Conservation (phyloP, 2,797 vertebrate genomes). For the Triplophysa yarkandensis region DNA sequence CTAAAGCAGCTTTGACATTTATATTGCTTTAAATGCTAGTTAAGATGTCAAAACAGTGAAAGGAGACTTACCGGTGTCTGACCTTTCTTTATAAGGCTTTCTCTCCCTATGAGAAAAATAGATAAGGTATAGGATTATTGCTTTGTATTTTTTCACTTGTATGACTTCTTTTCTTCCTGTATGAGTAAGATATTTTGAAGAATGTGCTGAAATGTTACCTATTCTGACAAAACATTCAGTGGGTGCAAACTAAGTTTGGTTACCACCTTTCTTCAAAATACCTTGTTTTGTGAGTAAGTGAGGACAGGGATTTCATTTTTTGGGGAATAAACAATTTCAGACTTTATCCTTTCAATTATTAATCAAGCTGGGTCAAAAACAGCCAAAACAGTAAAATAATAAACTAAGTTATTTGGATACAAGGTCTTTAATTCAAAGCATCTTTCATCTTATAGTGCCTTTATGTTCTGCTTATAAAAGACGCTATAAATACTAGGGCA, state of each 20-base stretch:
- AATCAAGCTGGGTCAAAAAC: neutral
- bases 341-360: neutral
- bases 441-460: neutral
- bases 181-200: too few relatives aligned
- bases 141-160: neutral
- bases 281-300: too few relatives aligned
- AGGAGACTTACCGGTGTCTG: constrained; percentile 56
- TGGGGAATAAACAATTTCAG: too few relatives aligned
- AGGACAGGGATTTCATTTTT: too few relatives aligned
- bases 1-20: constrained; percentile 3
- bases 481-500: too few relatives aligned
- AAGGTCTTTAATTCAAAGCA: neutral
- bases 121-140: neutral
- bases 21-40: neutral
- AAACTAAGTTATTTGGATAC: neutral
- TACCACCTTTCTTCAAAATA: too few relatives aligned
- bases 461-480: too few relatives aligned
- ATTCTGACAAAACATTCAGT: too few relatives aligned
- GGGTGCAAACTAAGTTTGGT: too few relatives aligned
- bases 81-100: constrained; percentile 53
- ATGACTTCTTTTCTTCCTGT: too few relatives aligned
- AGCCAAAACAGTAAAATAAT: neutral
- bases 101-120: constrained; percentile 36
- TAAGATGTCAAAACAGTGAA: constrained; percentile 9
- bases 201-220: too few relatives aligned